Base-by-base conservation (phyloP, 2,113 vertebrate genomes). In the Xyrauchen texanus region DNA sequence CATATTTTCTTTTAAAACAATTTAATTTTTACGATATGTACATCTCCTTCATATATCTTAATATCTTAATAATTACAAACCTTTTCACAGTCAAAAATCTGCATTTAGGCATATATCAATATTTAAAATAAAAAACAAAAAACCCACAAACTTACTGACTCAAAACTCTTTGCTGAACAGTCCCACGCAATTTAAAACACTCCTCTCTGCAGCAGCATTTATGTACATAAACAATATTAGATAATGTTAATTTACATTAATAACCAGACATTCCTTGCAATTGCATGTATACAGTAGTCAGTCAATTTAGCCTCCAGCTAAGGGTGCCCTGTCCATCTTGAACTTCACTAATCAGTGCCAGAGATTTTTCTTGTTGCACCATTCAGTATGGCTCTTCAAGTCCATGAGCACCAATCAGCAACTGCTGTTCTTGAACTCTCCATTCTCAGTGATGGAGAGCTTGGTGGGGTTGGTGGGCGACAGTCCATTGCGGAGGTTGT, bases 341-440 rank as follows among this genome's bases (percentile, higher is more conserved):
- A 86, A 87, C 87, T 85, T 7, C 11, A 85, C 88, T 88, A 86
- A 78, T 46, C n/a, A 16, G 63, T 51, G 71, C 16, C 6, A 5
- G 67, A 9, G 73, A 44, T 72, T 13, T 9, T 47, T 57, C n/a
- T 21, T 8, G 61, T 64, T 46, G 76, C 44, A 11, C n/a, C 58
- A 62, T 44, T 15, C 63, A 71, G 72, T 86, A 72, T 67, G 0
- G 16, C 68, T 82, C 81, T 76, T 61, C 16, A 0, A 0, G 66
- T 11, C 34, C n/a, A 2, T 21, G 13, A 47, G 11, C 47, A 2
- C 44, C 88, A 4, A 76, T 96, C 91, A 98, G 93, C 95, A 98
- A 94, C 95, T 97, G 92, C 96, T 99, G 94, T 97, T 98, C 84
- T 94, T 97, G 92, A 99, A 99, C 92, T 99, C 98, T 77, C 98